These are phyloP conservation scores for Neosilurus hyrtlii DNA, from an alignment of 2,797 vertebrate species.

Conservation along the genomic window DNA sequence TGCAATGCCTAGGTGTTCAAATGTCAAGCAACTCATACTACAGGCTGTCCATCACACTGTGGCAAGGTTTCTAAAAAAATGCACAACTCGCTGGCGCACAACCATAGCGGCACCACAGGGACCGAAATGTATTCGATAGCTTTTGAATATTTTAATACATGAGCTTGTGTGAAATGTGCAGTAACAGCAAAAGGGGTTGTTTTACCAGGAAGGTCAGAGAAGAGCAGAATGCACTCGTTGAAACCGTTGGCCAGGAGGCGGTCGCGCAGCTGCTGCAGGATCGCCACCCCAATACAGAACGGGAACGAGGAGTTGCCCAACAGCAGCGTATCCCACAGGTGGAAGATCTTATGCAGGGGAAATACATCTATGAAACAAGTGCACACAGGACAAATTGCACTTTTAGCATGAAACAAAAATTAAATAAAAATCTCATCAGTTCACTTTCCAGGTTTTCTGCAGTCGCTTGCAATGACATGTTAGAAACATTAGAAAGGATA, in stretches of 20 bases:
- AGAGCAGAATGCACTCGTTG: slow-evolving; percentile 98
- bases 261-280: slow-evolving; percentile 93
- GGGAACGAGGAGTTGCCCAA: slow-evolving; percentile 97
- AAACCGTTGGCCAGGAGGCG: slow-evolving; percentile 95
- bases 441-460: background rate
- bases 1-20: background rate
- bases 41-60: slow-evolving; percentile 13
- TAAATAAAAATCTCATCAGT: background rate
- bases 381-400: background rate
- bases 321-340: slow-evolving; percentile 95
- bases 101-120: background rate
- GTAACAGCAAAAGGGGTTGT: background rate
- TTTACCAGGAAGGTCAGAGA: slow-evolving; percentile 96
- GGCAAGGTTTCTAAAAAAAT: background rate
- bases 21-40: background rate
- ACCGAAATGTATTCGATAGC: background rate
- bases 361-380: slow-evolving; percentile 77
- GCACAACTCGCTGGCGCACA: background rate
- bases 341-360: slow-evolving; percentile 98
- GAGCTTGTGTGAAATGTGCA: background rate
- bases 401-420: background rate
- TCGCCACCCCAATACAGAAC: slow-evolving; percentile 97
- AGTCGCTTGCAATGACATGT: background rate
- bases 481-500: background rate
- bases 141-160: background rate